Evolutionary conservation across 1,140 invertebrate species (phyloP), one percentile per base, ranked within the genome.

Genomic region (Cataglyphis hispanica): DNA sequence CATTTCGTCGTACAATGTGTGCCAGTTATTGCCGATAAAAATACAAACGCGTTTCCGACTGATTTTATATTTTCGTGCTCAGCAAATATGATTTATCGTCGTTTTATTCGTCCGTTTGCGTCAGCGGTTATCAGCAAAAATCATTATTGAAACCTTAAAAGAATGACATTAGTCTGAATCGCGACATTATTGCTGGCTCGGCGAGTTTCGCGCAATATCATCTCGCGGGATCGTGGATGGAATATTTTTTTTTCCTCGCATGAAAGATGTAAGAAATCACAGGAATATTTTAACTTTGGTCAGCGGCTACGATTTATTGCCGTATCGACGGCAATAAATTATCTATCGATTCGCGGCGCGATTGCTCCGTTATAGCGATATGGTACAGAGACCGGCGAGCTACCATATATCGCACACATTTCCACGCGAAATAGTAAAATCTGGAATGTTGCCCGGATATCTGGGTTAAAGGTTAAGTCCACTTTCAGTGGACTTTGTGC

Each of bases 361-460:
- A 83, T 83, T 83, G 67, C 78, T 74, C 78, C 67, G 78, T 74
- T 83, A 60, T 61, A 56, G 67, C 53, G 78, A n/a, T 74, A 74
- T n/a, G n/a, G 67, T 37, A 61, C 78, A 46, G n/a, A n/a, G n/a
- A 40, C 50, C 50, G 53, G 13, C 11, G 27, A 81, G 53, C 13
- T 37, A 13, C 5, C n/a, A 67, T 80, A 66, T 67, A 78, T 50
- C 81, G 77, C 72, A 46, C 46, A 66, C 81, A 87, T 72, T 85
- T 78, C 81, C 74, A 85, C 81, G 43, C 46, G 46, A 50, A 50
- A 50, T 78, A 74, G 86, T 89, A 88, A 89, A 89, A 88, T 89
- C 85, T 89, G 87, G 86, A 88, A 89, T 88, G 81, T 72, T 85
- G 86, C 87, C 86, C 81, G 86, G 37, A 40, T 88, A 85, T 89